Evolutionary conservation across 2,888 invertebrate species (phyloP).

Genomic region (Watsonalla cultraria): DNA sequence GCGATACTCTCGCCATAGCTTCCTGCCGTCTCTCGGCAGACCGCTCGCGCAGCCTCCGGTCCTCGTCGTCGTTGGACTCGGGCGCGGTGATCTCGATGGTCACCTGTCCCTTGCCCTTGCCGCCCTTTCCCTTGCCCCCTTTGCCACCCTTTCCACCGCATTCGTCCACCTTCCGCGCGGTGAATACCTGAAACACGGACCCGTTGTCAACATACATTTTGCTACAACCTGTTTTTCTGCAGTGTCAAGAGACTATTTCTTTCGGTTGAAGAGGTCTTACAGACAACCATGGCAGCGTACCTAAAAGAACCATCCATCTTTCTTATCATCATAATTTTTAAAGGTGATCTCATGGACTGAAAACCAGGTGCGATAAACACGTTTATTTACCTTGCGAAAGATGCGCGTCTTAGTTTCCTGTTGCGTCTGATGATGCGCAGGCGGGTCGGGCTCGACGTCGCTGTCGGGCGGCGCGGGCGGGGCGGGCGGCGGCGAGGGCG

Average conservation of each 20-base stretch:
- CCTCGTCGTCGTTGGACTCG: conserved; percentile 60
- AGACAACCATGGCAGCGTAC: too few species aligned
- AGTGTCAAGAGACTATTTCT: too few species aligned
- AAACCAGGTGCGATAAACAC: too few species aligned
- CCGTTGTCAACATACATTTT: background rate
- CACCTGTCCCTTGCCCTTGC: conserved; percentile 85
- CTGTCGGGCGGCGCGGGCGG: conserved; percentile 34
- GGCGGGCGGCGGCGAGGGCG: conserved; percentile 26
- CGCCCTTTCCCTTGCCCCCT: conserved; percentile 85
- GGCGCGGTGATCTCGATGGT: conserved; percentile 79
- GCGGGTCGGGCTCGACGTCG: conserved; percentile 50
- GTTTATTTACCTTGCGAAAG: conserved; percentile 52
- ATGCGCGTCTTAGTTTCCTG: conserved; percentile 66
- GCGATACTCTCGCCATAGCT: conserved; percentile 56
- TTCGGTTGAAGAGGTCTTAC: too few species aligned
- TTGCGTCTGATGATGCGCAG: conserved; percentile 36
- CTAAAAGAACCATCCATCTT: too few species aligned
- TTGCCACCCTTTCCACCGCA: conserved; percentile 85
- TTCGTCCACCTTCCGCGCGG: conserved; percentile 81
- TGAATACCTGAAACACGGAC: conserved; percentile 56
- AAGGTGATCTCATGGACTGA: too few species aligned
- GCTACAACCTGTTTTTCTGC: too few species aligned
- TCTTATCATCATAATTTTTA: too few species aligned
- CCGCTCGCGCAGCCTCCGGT: conserved; percentile 57
- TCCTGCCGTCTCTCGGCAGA: conserved; percentile 56